Conservation (phyloP, 2,797 vertebrate species). For the Cryptoprocta ferox region DNA sequence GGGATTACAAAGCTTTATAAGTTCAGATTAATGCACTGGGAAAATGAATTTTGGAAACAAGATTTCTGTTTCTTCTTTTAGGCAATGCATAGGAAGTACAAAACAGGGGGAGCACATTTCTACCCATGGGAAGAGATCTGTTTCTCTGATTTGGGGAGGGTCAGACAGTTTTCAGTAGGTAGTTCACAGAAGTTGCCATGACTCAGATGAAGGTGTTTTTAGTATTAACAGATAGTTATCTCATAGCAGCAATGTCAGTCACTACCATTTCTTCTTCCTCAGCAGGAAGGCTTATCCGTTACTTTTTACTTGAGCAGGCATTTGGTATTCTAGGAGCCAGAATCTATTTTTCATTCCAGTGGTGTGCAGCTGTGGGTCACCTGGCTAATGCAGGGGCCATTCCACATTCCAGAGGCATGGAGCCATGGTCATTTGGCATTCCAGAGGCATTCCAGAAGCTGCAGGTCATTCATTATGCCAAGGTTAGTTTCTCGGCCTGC, state of each 20-base stretch:
- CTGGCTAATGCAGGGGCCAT: constrained; percentile 55
- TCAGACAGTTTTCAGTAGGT: neutral
- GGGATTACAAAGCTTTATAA: constrained; percentile 85
- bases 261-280: neutral
- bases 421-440: constrained; percentile 80
- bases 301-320: neutral
- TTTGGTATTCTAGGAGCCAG: constrained; percentile 57
- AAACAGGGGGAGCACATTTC: constrained; percentile 50
- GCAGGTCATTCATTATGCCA: constrained; percentile 65
- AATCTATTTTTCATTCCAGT: constrained; percentile 78
- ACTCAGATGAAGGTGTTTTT: neutral
- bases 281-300: constrained; percentile 34
- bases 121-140: neutral
- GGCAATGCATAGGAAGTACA: constrained; percentile 50
- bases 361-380: constrained; percentile 46
- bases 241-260: neutral
- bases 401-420: constrained; percentile 75
- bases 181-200: neutral
- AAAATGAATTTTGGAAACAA: constrained; percentile 80
- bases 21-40: constrained; percentile 81
- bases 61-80: constrained; percentile 70
- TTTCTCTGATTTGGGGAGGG: constrained; percentile 14
- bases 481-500: constrained; percentile 56
- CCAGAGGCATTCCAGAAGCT: constrained; percentile 58
- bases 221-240: neutral